Evolutionary conservation across 2,888 invertebrate species (phyloP).

Genomic region (Aricia artaxerxes): DNA sequence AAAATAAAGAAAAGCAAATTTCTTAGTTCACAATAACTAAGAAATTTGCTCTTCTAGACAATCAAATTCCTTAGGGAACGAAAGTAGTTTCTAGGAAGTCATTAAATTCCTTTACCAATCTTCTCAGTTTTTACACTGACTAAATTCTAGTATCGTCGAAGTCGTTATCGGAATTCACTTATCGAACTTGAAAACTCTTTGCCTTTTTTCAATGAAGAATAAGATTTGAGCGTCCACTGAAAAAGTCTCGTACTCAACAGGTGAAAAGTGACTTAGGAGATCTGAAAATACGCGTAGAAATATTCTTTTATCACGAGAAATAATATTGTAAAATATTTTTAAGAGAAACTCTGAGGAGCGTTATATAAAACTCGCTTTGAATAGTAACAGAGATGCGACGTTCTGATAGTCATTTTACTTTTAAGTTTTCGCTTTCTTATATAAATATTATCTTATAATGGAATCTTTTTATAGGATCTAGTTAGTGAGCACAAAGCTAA

Average conservation of each 20-base stretch:
- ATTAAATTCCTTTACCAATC: not conserved
- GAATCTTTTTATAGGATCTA: constrained; percentile 16
- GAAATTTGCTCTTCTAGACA: not conserved
- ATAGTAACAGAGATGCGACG: constrained; percentile 20
- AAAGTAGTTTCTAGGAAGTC: not conserved
- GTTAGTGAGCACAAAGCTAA: not conserved
- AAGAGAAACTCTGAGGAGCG: not conserved
- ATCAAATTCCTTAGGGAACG: not conserved
- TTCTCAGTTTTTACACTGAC: not conserved
- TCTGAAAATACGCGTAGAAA: not conserved
- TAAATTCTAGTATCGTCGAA: not conserved
- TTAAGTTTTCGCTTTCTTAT: constrained; percentile 8
- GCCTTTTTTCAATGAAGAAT: not conserved
- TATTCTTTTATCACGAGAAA: not conserved
- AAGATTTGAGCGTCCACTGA: constrained; percentile 9
- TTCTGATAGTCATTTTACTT: constrained; percentile 16
- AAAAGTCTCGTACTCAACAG: constrained; percentile 4
- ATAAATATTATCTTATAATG: constrained; percentile 11
- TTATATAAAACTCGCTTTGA: constrained; percentile 14
- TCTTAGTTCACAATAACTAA: too few species aligned
- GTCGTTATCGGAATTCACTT: constrained; percentile 6
- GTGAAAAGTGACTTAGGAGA: not conserved
- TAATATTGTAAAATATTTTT: constrained; percentile 16
- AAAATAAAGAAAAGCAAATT: too few species aligned
- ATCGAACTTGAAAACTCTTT: not conserved